Percentiles rank a stretch among this genome's conserved stretches.
These are phyloP conservation scores for Himantopus leucocephalus DNA, from an alignment of 2,113 vertebrate genomes.

Conservation along the genomic window DNA sequence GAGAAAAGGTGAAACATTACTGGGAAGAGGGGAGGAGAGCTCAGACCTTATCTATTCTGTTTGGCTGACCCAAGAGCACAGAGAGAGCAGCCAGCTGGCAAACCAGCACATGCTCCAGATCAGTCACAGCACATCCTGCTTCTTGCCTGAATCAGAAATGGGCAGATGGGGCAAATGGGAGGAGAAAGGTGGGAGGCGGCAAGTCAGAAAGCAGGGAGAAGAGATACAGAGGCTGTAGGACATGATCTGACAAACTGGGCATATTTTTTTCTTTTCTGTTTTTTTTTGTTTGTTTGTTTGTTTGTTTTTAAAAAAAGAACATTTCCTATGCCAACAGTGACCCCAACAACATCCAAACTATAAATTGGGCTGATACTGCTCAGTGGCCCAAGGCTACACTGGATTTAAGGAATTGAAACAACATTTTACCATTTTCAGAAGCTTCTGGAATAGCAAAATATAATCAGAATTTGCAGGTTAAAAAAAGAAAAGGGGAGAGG, in stretches of 20 bases:
- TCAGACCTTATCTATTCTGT: neutral
- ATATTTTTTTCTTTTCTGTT: accelerated
- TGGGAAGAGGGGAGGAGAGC: neutral
- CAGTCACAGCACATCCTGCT: neutral
- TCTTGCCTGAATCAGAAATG: neutral
- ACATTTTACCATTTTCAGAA: neutral
- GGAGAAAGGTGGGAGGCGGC: neutral
- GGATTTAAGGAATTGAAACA: neutral
- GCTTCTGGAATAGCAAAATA: neutral
- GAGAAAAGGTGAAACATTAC: neutral
- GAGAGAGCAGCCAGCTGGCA: neutral
- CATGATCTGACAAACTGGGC: neutral
- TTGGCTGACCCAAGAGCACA: neutral
- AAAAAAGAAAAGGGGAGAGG: neutral
- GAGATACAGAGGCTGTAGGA: neutral
- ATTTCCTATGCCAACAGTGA: neutral
- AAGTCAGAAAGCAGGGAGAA: neutral
- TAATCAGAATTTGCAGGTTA: neutral
- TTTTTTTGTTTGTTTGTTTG: neutral
- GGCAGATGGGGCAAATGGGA: neutral
- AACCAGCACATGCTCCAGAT: slow-evolving; percentile 18
- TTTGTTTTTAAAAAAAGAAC: neutral
- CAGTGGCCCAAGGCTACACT: neutral
- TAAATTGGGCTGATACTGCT: neutral
- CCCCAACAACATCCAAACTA: neutral